Percentiles rank a stretch among this genome's conserved stretches.
Conservation (phyloP, 2,888 invertebrate species). For the Epistrophe grossulariae region DNA sequence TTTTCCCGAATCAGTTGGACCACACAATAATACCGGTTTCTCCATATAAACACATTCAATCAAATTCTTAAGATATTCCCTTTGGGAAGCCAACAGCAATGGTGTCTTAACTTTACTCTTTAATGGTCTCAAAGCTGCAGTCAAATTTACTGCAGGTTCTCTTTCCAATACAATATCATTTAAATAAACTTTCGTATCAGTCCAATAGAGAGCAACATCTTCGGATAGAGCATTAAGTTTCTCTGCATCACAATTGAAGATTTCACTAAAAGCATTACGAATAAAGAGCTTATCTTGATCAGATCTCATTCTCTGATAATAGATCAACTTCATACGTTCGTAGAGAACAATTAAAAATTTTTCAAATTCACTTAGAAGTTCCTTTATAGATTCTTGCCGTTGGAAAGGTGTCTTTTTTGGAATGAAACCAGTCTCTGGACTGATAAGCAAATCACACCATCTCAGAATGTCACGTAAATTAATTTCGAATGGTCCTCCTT, state of each 20-base stretch:
- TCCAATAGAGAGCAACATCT: slow-evolving; percentile 86
- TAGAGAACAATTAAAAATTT: slow-evolving; percentile 81
- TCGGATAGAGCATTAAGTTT: slow-evolving; percentile 83
- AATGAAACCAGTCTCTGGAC: slow-evolving; percentile 80
- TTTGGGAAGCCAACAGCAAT: slow-evolving; percentile 86
- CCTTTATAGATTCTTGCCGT: slow-evolving; percentile 30
- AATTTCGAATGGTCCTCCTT: slow-evolving; percentile 97
- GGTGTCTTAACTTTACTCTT: slow-evolving; percentile 82
- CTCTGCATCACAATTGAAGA: slow-evolving; percentile 84
- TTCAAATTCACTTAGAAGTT: slow-evolving; percentile 77
- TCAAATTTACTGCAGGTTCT: slow-evolving; percentile 78
- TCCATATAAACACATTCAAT: slow-evolving; percentile 95
- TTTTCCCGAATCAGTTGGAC: slow-evolving; percentile 83
- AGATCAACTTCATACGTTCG: slow-evolving; percentile 89
- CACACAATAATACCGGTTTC: slow-evolving; percentile 92
- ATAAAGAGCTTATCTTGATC: slow-evolving; percentile 90
- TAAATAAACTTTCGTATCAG: slow-evolving; percentile 86
- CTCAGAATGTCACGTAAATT: slow-evolving; percentile 97
- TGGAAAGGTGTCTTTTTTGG: slow-evolving; percentile 65
- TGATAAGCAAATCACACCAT: slow-evolving; percentile 92
- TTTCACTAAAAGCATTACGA: slow-evolving; percentile 84
- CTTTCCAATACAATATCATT: slow-evolving; percentile 87
- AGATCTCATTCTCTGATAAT: slow-evolving; percentile 94
- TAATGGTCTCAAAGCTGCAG: slow-evolving; percentile 77
- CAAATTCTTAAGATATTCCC: slow-evolving; percentile 90